Evolutionary conservation across 37 sponge, comb jelly and placozoan genomes (phyloP).

Genomic region (Lycopodina hypogea): DNA sequence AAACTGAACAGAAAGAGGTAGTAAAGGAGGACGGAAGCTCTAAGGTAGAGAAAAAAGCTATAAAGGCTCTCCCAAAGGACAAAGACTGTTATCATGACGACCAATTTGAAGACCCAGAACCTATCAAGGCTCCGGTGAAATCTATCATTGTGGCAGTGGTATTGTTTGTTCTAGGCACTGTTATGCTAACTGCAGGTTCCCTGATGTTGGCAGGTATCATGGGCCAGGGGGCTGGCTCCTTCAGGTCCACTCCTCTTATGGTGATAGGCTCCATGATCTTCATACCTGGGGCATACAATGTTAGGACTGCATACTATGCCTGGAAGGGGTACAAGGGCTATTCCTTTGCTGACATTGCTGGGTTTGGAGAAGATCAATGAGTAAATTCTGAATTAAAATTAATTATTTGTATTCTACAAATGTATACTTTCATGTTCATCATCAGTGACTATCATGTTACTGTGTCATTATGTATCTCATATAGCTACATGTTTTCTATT

Average conservation of each 20-base stretch:
- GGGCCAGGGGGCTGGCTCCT: not conserved
- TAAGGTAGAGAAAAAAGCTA: not conserved
- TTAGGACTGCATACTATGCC: conserved; percentile 60
- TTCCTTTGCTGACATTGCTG: conserved; percentile 56
- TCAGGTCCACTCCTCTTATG: conserved; percentile 30
- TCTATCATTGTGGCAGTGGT: conserved; percentile 39
- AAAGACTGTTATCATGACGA: conserved; percentile 33
- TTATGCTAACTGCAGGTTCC: conserved; percentile 33
- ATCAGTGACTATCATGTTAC: too few relatives aligned
- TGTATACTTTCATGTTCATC: not conserved
- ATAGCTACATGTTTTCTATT: too few relatives aligned
- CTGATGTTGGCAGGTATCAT: conserved; percentile 47
- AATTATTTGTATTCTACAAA: not conserved
- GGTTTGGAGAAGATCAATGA: conserved; percentile 20
- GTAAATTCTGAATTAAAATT: not conserved
- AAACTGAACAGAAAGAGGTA: too few relatives aligned
- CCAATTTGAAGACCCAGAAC: conserved; percentile 11
- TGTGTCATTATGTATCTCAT: too few relatives aligned
- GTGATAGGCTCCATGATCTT: conserved; percentile 42
- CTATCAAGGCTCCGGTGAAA: conserved; percentile 20
- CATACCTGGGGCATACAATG: conserved; percentile 55
- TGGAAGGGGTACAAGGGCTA: conserved; percentile 54
- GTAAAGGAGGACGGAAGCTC: not conserved
- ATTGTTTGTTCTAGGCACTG: conserved; percentile 29
- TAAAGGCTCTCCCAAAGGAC: too few relatives aligned